A percentile compares a stretch with the other conserved stretches of the same genome.
These are phyloP conservation scores for Hydrocynus forskahlii DNA, from an alignment of 2,797 vertebrate species.

Conservation along the genomic window DNA sequence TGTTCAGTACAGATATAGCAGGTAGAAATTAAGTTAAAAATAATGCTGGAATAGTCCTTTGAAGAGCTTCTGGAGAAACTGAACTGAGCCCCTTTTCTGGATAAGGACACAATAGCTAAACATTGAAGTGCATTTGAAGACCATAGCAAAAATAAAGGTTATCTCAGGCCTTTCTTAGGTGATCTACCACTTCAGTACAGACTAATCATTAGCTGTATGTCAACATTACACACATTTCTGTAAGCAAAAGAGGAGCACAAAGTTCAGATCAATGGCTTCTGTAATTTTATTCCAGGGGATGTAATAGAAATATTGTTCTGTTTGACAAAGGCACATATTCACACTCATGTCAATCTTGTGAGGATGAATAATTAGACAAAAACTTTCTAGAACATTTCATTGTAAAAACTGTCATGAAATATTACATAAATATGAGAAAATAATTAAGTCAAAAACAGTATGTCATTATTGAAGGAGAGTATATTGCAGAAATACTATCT, in stretches of 20 bases:
- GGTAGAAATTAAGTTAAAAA: background rate
- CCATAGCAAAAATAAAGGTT: background rate
- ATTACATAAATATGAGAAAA: too few species aligned
- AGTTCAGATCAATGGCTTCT: conserved; percentile 33
- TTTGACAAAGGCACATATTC: conserved; percentile 1
- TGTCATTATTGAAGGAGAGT: too few species aligned
- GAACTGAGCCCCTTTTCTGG: background rate
- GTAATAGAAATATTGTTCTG: background rate
- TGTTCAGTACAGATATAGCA: background rate
- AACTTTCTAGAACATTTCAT: too few species aligned
- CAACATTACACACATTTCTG: conserved; percentile 25
- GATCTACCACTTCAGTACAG: background rate
- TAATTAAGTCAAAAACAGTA: too few species aligned
- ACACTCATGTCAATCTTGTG: background rate
- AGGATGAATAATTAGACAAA: too few species aligned
- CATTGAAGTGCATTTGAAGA: background rate
- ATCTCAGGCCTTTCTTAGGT: background rate
- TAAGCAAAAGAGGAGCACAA: background rate
- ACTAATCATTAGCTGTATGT: conserved; percentile 22
- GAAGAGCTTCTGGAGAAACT: background rate
- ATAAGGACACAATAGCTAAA: too few species aligned
- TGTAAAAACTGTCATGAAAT: too few species aligned
- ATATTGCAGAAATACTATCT: too few species aligned
- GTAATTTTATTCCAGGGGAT: background rate
- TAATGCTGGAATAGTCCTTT: background rate